Conservation (phyloP, 2,888 invertebrate genomes). For the Nebria brevicollis region DNA sequence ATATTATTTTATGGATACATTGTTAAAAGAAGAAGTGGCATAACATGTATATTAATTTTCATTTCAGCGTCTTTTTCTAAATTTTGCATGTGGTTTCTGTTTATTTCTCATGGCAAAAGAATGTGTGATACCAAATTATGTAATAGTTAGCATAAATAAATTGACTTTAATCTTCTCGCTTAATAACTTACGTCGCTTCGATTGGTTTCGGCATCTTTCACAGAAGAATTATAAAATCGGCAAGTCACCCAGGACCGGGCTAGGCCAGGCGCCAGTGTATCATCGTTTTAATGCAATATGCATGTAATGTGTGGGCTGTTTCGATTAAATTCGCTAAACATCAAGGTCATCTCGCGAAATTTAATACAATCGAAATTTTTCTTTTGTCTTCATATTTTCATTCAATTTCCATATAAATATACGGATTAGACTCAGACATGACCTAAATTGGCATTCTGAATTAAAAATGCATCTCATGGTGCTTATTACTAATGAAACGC, state of each 20-base stretch:
- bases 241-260: slow-evolving; percentile 30
- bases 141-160: not conserved
- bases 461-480: not conserved
- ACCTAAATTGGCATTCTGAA: not conserved
- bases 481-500: no score
- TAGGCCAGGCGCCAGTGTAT: slow-evolving; percentile 29
- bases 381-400: not conserved
- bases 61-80: no score
- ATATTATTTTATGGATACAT: no score
- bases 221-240: not conserved
- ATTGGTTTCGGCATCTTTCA: not conserved
- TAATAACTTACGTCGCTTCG: not conserved
- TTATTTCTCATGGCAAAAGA: not conserved
- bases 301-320: slow-evolving; percentile 32
- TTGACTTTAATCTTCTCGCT: not conserved
- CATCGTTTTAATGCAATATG: slow-evolving; percentile 27
- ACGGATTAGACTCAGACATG: not conserved
- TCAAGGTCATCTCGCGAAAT: slow-evolving; percentile 10
- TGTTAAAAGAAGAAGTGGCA: no score
- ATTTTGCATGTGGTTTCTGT: not conserved
- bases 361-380: not conserved
- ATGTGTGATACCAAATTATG: not conserved
- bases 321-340: slow-evolving; percentile 32
- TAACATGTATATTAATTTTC: no score
- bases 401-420: not conserved